phyloP scores from a whole-genome alignment of 2,888 invertebrate genomes.

The Chrysolina oricalcia region DNA sequence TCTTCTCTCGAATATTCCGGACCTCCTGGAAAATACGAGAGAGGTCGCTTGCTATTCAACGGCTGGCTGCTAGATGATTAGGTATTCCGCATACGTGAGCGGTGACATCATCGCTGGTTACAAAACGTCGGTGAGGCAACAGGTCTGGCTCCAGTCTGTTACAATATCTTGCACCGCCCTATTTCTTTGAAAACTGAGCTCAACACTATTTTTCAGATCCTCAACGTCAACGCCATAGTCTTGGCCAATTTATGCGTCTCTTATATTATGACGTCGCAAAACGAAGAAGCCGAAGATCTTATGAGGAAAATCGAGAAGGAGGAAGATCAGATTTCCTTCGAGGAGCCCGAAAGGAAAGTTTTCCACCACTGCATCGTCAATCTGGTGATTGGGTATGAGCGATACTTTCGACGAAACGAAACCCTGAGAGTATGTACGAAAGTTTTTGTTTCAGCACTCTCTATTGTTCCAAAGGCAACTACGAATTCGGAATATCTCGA shows the following conservation, averaged over 20 bases:
- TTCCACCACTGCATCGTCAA: slow-evolving; percentile 99
- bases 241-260: slow-evolving; percentile 98
- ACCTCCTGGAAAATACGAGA: too few species aligned
- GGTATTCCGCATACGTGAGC: too few species aligned
- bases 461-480: slow-evolving; percentile 99
- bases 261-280: slow-evolving; percentile 99
- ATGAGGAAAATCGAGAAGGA: slow-evolving; percentile 99
- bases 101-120: too few species aligned
- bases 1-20: too few species aligned
- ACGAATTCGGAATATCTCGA: slow-evolving; percentile 97
- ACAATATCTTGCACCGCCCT: neutral
- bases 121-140: too few species aligned
- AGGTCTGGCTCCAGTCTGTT: too few species aligned
- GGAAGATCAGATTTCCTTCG: slow-evolving; percentile 93
- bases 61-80: too few species aligned
- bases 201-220: slow-evolving; percentile 75
- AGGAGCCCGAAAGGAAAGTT: slow-evolving; percentile 94
- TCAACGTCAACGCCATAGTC: slow-evolving; percentile 97
- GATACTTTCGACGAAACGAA: neutral
- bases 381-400: slow-evolving; percentile 90
- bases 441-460: slow-evolving; percentile 78
- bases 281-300: slow-evolving; percentile 98
- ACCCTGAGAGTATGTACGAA: neutral
- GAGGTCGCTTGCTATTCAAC: too few species aligned
- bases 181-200: neutral